phyloP scores from a whole-genome alignment of 2,113 vertebrate genomes.

The Chitala chitala region DNA sequence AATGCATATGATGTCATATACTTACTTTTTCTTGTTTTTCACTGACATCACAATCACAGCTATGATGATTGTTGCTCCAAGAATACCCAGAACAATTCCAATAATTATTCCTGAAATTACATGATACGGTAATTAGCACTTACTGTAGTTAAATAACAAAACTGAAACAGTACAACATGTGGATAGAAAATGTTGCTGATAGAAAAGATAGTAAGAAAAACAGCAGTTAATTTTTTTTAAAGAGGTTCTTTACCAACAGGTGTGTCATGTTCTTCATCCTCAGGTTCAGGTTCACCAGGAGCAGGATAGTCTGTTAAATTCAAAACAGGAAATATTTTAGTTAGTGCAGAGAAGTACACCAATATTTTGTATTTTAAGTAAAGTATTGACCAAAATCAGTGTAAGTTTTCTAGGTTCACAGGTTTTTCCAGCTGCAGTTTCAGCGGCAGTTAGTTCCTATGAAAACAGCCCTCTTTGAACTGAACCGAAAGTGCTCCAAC shows the following conservation, averaged over 20 bases:
- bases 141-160: neutral
- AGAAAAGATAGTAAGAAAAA: too few species aligned
- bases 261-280: conserved; percentile 6
- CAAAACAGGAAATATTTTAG: neutral
- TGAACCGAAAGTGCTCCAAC: too few species aligned
- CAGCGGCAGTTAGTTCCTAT: too few species aligned
- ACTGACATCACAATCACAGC: neutral
- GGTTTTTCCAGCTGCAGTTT: too few species aligned
- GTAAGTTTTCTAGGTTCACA: too few species aligned
- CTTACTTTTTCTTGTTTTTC: conserved; percentile 23
- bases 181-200: neutral
- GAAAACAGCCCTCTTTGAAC: too few species aligned
- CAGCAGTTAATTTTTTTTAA: too few species aligned
- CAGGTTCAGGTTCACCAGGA: neutral
- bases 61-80: conserved; percentile 18
- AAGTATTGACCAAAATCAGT: too few species aligned
- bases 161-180: too few species aligned
- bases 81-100: conserved; percentile 16
- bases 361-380: too few species aligned
- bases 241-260: conserved; percentile 10
- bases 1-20: neutral
- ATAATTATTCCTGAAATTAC: conserved; percentile 20
- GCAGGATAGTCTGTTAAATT: neutral
- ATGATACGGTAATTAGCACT: neutral
- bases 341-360: neutral